These are phyloP conservation scores for Bembecia ichneumoniformis DNA, from an alignment of 2,888 invertebrate genomes.

Conservation along the genomic window DNA sequence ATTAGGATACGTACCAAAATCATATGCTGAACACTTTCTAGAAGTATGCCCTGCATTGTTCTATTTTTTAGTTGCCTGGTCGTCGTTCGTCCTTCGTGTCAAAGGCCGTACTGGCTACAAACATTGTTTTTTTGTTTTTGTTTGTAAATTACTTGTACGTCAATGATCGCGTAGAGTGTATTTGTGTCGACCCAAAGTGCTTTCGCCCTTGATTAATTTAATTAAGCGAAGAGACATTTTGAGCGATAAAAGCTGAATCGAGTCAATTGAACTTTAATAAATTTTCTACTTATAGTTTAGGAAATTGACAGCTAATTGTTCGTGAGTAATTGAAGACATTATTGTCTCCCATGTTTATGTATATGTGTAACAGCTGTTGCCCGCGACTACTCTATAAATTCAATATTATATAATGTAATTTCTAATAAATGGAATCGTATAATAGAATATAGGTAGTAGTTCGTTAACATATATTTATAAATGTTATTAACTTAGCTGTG, in stretches of 20 bases:
- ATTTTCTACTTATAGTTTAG: too few relatives aligned
- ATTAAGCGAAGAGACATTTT: conserved; percentile 15
- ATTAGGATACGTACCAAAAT: conserved; percentile 60
- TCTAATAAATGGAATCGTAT: too few relatives aligned
- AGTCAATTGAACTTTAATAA: not conserved
- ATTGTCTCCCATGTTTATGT: too few relatives aligned
- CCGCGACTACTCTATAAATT: too few relatives aligned
- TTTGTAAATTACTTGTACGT: not conserved
- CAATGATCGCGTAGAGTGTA: conserved; percentile 2
- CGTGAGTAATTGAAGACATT: too few relatives aligned
- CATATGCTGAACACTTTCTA: conserved; percentile 75
- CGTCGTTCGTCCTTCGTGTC: conserved; percentile 6
- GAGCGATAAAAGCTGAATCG: conserved; percentile 4
- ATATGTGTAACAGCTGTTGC: too few relatives aligned
- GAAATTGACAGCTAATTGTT: too few relatives aligned
- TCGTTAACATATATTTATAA: too few relatives aligned
- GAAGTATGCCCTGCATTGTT: conserved; percentile 75
- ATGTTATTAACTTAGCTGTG: too few relatives aligned
- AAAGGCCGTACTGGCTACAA: conserved; percentile 10
- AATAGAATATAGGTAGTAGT: too few relatives aligned
- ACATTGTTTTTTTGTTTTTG: conserved; percentile 3
- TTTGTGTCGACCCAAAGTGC: conserved; percentile 8
- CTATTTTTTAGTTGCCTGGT: not conserved
- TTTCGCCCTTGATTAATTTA: conserved; percentile 23
- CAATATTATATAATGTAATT: too few relatives aligned